These are phyloP conservation scores for Athalia cordata DNA, from an alignment of 2,888 invertebrate genomes.

Conservation along the genomic window DNA sequence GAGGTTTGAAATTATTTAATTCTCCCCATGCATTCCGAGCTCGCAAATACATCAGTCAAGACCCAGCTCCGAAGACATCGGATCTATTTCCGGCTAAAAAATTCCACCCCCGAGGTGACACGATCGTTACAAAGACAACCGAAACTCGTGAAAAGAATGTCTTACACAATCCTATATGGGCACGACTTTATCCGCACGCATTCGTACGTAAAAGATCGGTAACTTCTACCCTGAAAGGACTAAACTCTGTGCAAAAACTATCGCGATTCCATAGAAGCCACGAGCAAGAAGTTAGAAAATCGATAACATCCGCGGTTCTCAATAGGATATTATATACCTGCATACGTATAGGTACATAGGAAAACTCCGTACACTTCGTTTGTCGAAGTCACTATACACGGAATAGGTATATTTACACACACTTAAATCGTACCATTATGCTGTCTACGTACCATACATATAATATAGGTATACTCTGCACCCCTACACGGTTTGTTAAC, in stretches of 20 bases:
- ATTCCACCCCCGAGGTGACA: not conserved
- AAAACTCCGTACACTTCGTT: no score
- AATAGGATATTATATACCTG: not conserved
- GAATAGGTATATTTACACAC: not conserved
- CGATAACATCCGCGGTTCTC: slow-evolving; percentile 38
- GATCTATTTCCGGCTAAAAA: no score
- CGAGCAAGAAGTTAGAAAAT: not conserved
- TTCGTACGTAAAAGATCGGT: not conserved
- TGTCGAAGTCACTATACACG: no score
- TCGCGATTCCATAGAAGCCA: not conserved
- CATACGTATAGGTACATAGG: not conserved
- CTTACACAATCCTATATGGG: not conserved
- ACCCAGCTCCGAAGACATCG: no score
- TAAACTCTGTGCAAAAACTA: not conserved
- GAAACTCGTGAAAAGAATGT: not conserved
- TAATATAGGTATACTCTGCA: not conserved
- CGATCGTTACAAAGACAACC: not conserved
- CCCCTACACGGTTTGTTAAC: slow-evolving; percentile 3
- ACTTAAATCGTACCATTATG: not conserved
- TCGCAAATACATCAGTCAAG: no score
- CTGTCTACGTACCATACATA: slow-evolving; percentile 3
- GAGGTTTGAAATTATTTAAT: no score
- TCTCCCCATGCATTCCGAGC: no score
- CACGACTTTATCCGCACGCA: not conserved
- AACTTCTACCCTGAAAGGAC: not conserved